These are phyloP conservation scores for Drosophila kanekoi DNA, from an alignment of 2,888 invertebrate species.

Conservation along the genomic window DNA sequence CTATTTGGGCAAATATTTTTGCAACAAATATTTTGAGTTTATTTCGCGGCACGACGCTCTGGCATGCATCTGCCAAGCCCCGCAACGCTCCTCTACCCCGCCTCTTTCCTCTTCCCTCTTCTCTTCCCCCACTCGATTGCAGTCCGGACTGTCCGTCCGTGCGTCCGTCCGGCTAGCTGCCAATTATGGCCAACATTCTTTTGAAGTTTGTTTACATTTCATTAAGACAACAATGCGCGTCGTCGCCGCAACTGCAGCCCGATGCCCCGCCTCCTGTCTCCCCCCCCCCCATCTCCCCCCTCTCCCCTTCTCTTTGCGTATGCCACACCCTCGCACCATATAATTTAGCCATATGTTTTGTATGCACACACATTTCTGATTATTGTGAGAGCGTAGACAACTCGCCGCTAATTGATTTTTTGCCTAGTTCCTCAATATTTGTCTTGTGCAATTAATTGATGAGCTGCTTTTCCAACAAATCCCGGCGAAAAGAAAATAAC, in stretches of 20 bases:
- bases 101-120: too few relatives aligned
- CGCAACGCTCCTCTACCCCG: neutral
- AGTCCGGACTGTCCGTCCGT: slow-evolving; percentile 3
- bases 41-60: slow-evolving; percentile 25
- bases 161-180: slow-evolving; percentile 51
- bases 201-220: slow-evolving; percentile 82
- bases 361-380: slow-evolving; percentile 43
- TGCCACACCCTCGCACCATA: slow-evolving; percentile 9
- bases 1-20: slow-evolving; percentile 52
- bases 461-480: slow-evolving; percentile 29
- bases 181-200: slow-evolving; percentile 78
- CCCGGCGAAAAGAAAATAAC: slow-evolving; percentile 4
- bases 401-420: slow-evolving; percentile 70
- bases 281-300: neutral
- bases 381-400: slow-evolving; percentile 53
- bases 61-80: slow-evolving; percentile 3
- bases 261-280: neutral
- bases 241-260: slow-evolving; percentile 48
- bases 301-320: neutral
- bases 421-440: slow-evolving; percentile 18
- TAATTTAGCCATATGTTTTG: slow-evolving; percentile 52
- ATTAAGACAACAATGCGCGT: slow-evolving; percentile 71
- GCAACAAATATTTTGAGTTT: slow-evolving; percentile 3
- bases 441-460: slow-evolving; percentile 30
- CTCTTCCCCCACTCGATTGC: neutral